Base-by-base conservation (phyloP, 1,140 invertebrate species). In the Tribolium castaneum region DNA sequence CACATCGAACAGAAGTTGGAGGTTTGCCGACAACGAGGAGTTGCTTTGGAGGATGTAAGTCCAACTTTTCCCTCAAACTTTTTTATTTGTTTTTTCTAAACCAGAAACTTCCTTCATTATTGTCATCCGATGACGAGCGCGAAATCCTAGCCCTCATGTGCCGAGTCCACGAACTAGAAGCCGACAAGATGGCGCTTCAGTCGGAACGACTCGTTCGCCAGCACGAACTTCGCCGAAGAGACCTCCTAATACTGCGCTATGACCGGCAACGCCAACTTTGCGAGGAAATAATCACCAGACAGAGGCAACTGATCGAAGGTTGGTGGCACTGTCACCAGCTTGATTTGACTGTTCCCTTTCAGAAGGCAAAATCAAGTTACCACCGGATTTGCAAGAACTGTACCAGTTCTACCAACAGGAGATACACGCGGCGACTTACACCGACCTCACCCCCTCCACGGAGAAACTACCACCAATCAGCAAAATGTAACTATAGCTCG, bases 201-300 rank as follows among this genome's bases (percentile, higher is more conserved):
- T 95, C 95, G 6, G 94, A 96, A 83, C 90, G 94, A 71, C 87
- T 97, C 30, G 92, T 96, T 3, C 90, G 95, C 30, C 94, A 96
- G 81, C 95, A 96, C 79, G 96, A 97, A 86, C 89, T 98, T 10
- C 89, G 95, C 50, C 89, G 96, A 71, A 89, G 96, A 72, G 96
- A 97, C 83, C 88, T 96, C 22, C 90, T 96, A 80, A 90, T 98
- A 71, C 88, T 96, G 56, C 88, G 95, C n/a, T 94, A 95, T 54
- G 93, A 96, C 82, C 88, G 96, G 16, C 95, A 97, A 85, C 88
- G 95, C 7, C 91, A 93, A 56, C 90, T 98, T 3, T 96, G 94
- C 76, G 96, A 98, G 83, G 95, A 97, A 84, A 97, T 98, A 75
- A 98, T 98, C 71, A 94, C 94, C 0, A 89, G 95, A 49, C 97